Percentiles rank a stretch among this genome's conserved stretches.
These are phyloP conservation scores for Porites lutea DNA, from an alignment of 64 coral and sea anemone genomes.

Conservation along the genomic window DNA sequence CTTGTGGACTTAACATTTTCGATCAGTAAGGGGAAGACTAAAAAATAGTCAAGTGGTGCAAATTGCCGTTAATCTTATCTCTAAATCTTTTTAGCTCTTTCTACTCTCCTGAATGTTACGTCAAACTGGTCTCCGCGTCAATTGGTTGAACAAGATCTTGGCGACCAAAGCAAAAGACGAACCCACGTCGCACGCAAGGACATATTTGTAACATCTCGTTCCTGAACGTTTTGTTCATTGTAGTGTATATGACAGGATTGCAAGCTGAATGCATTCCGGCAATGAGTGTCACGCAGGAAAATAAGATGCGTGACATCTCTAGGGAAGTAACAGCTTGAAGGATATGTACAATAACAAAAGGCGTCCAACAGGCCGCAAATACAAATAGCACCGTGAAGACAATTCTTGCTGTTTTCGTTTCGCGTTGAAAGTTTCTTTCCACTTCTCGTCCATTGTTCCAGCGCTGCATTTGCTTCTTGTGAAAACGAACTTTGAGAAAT, in stretches of 20 bases:
- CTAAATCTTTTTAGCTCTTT: too few relatives aligned
- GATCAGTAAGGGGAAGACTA: too few relatives aligned
- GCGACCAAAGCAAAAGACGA: not conserved
- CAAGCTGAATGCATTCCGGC: slow-evolving; percentile 82
- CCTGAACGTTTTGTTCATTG: slow-evolving; percentile 91
- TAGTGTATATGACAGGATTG: slow-evolving; percentile 89
- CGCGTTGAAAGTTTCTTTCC: slow-evolving; percentile 59
- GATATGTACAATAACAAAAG: slow-evolving; percentile 92
- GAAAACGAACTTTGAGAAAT: slow-evolving; percentile 84
- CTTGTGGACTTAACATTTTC: too few relatives aligned
- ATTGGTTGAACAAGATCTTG: slow-evolving; percentile 20
- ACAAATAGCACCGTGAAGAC: slow-evolving; percentile 95
- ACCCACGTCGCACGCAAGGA: not conserved
- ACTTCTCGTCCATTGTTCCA: slow-evolving; percentile 54
- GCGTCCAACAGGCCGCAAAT: slow-evolving; percentile 87
- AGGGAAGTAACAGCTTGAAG: slow-evolving; percentile 59
- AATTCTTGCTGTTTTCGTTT: slow-evolving; percentile 92
- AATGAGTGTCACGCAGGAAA: slow-evolving; percentile 67
- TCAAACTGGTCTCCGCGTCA: slow-evolving; percentile 1
- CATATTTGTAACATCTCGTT: slow-evolving; percentile 62
- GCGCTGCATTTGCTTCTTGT: slow-evolving; percentile 62
- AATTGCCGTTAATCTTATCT: too few relatives aligned
- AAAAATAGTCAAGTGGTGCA: too few relatives aligned
- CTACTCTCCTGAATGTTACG: not conserved
- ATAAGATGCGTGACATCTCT: slow-evolving; percentile 53